phyloP scores from a whole-genome alignment of 2,797 vertebrate genomes.

The Esox masquinongy region DNA sequence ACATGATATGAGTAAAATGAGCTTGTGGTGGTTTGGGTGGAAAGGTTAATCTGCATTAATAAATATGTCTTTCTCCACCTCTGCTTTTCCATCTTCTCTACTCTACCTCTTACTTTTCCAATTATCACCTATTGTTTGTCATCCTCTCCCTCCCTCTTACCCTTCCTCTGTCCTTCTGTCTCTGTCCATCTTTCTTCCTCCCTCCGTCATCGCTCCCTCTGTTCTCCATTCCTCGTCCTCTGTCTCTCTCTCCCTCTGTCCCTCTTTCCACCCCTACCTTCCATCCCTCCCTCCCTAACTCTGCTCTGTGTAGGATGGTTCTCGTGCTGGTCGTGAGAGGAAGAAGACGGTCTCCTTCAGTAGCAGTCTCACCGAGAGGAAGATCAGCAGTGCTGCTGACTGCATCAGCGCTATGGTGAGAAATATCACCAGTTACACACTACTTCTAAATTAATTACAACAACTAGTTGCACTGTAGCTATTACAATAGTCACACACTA shows the following conservation, averaged over 20 bases:
- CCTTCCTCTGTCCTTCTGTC: constrained; percentile 18
- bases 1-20: not conserved
- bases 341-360: constrained; percentile 97
- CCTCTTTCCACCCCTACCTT: not conserved
- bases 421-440: constrained; percentile 25
- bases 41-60: not conserved
- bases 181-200: constrained; percentile 17
- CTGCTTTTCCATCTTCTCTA: not conserved
- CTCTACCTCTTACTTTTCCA: not conserved
- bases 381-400: constrained; percentile 92
- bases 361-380: constrained; percentile 92
- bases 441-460: not conserved
- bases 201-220: not conserved
- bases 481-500: not conserved
- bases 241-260: constrained; percentile 17
- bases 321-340: constrained; percentile 86
- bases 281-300: not conserved
- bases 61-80: not conserved
- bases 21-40: not conserved
- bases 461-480: no score
- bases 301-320: constrained; percentile 77
- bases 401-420: constrained; percentile 91
- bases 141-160: not conserved
- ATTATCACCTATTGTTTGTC: not conserved
- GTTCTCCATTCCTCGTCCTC: not conserved